phyloP scores from a whole-genome alignment of 2,113 vertebrate genomes.

The Silurus meridionalis region DNA sequence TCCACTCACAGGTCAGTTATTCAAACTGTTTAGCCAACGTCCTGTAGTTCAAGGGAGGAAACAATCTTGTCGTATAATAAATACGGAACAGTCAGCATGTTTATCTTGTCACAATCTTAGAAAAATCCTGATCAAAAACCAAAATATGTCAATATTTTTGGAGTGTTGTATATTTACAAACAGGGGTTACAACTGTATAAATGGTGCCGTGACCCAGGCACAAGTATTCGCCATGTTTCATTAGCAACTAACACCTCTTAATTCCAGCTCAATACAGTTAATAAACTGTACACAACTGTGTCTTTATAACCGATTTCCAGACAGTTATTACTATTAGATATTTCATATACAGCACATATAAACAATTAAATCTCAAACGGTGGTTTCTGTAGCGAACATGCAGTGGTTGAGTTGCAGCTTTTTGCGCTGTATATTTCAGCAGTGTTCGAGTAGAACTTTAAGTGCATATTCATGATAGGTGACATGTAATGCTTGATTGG shows the following conservation, averaged over 20 bases:
- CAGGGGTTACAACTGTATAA: neutral
- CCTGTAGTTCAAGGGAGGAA: too few relatives aligned
- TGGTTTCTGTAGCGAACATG: neutral
- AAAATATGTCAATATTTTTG: neutral
- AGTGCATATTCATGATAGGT: constrained; percentile 25
- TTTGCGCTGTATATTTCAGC: neutral
- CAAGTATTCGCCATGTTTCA: neutral
- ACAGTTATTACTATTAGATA: neutral
- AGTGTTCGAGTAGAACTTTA: constrained; percentile 5
- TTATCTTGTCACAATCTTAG: neutral
- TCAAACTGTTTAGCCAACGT: neutral
- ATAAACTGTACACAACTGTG: neutral
- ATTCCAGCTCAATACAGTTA: neutral
- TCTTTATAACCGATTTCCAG: neutral
- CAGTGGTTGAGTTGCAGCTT: neutral
- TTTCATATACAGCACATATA: neutral
- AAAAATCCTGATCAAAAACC: neutral
- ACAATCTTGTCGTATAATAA: neutral
- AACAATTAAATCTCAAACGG: neutral
- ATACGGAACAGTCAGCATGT: neutral
- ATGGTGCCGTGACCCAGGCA: neutral
- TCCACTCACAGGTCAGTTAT: neutral
- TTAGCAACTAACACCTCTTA: too few relatives aligned
- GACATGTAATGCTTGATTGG: constrained; percentile 34
- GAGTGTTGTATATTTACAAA: neutral